Base-by-base conservation (phyloP, 2,888 invertebrate genomes). In the Eupelmus urozonus region DNA sequence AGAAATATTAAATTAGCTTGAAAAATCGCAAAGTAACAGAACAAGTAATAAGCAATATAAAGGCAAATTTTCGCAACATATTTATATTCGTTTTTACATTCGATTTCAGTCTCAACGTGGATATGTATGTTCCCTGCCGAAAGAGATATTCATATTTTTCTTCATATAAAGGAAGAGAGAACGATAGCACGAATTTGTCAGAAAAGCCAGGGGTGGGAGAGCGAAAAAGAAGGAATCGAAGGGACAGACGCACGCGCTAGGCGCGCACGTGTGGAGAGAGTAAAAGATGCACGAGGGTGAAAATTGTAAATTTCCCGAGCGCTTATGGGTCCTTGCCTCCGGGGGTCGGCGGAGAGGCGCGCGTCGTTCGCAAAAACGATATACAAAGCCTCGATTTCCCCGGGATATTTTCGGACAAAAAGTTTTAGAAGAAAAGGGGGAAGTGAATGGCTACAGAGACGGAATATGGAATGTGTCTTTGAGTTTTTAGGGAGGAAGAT, bases 281-380 rank as follows among this genome's bases (percentile, higher is more conserved):
- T 16, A 42, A 18, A 40, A 66, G 57, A 51, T 29, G 59, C 55
- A 18, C 40, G 77, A 49, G 69, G 55, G 55, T 67, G 63, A 66
- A 73, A 67, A 78, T 73, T 78, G 73, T 73, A 63, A 78, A 78
- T 78, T 78, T 78, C 60, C 67, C 53, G 49, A 55, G 18, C 62
- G 67, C 67, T 78, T 69, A 69, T 63, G 49, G 67, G 62, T 67
- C 45, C 57, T 73, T 45, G 73, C 66, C 72, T 34, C 51, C 29
- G 9, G 67, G 66, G 25, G 49, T 62, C 23, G 40, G 59, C 49
- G 23, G 60, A 42, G 53, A 13, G 53, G 66, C n/a, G 53, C 40
- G 40, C 53, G 20, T 53, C 29, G 18, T 34, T 20, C 65, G 27
- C 29, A 51, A 74, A 55, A 66, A 23, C 45, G 76, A 40, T 71